These are phyloP conservation scores for Brachyalestes nurse DNA, from an alignment of 2,797 vertebrate species.

Conservation along the genomic window DNA sequence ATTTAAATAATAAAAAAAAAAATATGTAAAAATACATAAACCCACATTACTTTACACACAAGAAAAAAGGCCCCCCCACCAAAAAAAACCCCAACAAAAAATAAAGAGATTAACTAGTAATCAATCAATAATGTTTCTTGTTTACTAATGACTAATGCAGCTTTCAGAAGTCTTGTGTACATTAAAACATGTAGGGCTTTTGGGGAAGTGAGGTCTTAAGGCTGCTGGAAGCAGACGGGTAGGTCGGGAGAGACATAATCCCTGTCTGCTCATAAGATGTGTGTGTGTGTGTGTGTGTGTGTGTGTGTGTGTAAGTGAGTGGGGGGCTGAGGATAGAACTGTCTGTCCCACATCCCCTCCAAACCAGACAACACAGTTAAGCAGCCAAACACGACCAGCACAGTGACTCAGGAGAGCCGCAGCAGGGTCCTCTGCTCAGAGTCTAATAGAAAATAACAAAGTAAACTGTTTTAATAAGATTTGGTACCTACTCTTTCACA, in stretches of 20 bases:
- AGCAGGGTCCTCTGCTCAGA: not conserved
- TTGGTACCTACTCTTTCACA: too few relatives aligned
- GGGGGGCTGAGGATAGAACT: not conserved
- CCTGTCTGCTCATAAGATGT: constrained; percentile 49
- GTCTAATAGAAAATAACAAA: too few relatives aligned
- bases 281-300: constrained; percentile 3
- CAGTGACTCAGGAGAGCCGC: constrained; percentile 5
- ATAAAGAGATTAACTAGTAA: not conserved
- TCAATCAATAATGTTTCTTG: too few relatives aligned
- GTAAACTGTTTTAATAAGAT: too few relatives aligned
- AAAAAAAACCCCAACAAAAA: not conserved
- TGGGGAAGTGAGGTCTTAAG: not conserved
- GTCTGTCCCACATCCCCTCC: not conserved
- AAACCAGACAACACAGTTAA: constrained; percentile 3
- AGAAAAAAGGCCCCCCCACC: too few relatives aligned
- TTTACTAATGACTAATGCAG: too few relatives aligned
- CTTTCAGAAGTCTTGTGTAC: not conserved
- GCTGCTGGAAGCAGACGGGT: constrained; percentile 48
- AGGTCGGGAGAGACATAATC: constrained; percentile 54
- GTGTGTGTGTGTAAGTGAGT: not conserved
- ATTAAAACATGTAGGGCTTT: not conserved
- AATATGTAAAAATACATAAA: too few relatives aligned
- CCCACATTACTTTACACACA: too few relatives aligned
- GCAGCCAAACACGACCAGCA: constrained; percentile 5
- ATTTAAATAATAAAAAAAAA: too few relatives aligned